A percentile compares a stretch with the other conserved stretches of the same genome.
Evolutionary conservation across 2,113 vertebrate species (phyloP).

Genomic region (Mus musculus): GRCm39 chr15:96594001-96594500

Average conservation of each 20-base stretch:
- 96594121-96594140: background rate
- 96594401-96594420: slow-evolving; percentile 18
- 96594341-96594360: slow-evolving; percentile 26
- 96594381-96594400: background rate
- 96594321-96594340: slow-evolving; percentile 10
- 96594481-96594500: slow-evolving; percentile 58
- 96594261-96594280: slow-evolving; percentile 2
- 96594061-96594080: background rate
- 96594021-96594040: no score
- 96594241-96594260: background rate
- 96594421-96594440: background rate
- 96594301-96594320: background rate
- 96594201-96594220: background rate
- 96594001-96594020: background rate
- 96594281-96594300: background rate
- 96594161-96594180: background rate
- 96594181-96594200: background rate
- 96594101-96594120: background rate
- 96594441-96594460: slow-evolving; percentile 23
- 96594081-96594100: background rate
- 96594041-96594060: background rate
- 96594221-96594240: background rate
- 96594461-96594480: background rate
- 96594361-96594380: background rate
- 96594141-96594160: background rate